phyloP scores from a whole-genome alignment of 2,113 vertebrate genomes.

The Chamaetylas fuelleborni region DNA sequence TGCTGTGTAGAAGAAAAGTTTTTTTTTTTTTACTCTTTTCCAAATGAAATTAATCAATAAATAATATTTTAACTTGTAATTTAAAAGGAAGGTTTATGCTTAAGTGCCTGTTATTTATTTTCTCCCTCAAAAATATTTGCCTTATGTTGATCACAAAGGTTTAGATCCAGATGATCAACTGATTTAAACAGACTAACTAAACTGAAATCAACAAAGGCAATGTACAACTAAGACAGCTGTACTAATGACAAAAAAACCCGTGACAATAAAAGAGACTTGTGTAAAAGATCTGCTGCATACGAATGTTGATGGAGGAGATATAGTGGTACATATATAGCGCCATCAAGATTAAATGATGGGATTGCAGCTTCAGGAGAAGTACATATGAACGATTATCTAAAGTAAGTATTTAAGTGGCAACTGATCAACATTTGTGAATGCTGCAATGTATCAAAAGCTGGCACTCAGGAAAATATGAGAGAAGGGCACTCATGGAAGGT shows the following conservation, averaged over 20 bases:
- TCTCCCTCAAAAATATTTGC: neutral
- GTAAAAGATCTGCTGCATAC: neutral
- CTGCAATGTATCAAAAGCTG: neutral
- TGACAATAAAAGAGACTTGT: neutral
- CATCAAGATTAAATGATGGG: neutral
- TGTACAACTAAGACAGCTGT: neutral
- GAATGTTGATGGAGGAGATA: neutral
- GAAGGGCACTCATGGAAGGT: neutral
- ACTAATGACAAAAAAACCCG: neutral
- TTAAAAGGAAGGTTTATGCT: neutral
- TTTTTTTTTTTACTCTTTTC: neutral
- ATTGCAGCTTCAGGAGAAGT: neutral
- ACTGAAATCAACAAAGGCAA: neutral
- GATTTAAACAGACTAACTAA: neutral
- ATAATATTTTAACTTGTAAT: neutral
- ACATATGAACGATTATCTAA: neutral
- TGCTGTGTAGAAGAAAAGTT: neutral
- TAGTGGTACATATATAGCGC: neutral
- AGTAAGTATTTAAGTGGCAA: neutral
- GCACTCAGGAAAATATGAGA: neutral
- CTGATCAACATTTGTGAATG: neutral
- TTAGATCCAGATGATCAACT: neutral
- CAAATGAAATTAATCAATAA: neutral
- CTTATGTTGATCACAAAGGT: neutral
- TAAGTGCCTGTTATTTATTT: neutral